These are phyloP conservation scores for Paracanthobrama guichenoti DNA, from an alignment of 2,113 vertebrate genomes.

Conservation along the genomic window DNA sequence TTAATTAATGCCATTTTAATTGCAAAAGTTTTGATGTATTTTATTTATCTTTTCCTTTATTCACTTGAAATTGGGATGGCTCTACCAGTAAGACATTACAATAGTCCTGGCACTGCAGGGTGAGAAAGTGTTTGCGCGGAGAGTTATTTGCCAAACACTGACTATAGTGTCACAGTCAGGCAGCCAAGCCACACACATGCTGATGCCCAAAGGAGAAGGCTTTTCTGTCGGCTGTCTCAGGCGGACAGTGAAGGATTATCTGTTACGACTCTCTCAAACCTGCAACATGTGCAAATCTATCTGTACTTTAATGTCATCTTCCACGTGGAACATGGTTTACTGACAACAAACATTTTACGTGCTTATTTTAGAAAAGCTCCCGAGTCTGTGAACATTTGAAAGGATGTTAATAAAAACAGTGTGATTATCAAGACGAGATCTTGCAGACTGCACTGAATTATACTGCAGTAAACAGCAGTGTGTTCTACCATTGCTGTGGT, in stretches of 20 bases:
- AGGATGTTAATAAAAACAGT: conserved; percentile 30
- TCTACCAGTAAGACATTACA: background rate
- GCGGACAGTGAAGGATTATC: background rate
- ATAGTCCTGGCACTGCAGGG: background rate
- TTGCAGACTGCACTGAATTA: conserved; percentile 15
- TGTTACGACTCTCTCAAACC: background rate
- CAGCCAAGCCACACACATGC: conserved; percentile 6
- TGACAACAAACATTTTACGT: conserved; percentile 2
- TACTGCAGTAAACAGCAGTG: conserved; percentile 6
- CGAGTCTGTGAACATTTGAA: background rate
- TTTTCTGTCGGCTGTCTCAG: background rate
- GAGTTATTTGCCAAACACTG: conserved; percentile 15
- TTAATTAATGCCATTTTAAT: too few species aligned
- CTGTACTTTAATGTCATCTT: conserved; percentile 13
- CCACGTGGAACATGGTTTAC: conserved; percentile 3
- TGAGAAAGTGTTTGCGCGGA: conserved; percentile 16
- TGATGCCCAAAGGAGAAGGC: conserved; percentile 19
- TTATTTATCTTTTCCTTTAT: background rate
- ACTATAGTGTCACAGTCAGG: conserved; percentile 32
- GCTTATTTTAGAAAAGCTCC: conserved; percentile 2
- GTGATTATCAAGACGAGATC: conserved; percentile 8
- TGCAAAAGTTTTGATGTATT: background rate
- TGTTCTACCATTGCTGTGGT: background rate
- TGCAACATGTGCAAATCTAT: background rate
- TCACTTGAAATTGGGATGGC: background rate